phyloP scores from a whole-genome alignment of 2,888 invertebrate genomes.

The Sipunculus nudus region DNA sequence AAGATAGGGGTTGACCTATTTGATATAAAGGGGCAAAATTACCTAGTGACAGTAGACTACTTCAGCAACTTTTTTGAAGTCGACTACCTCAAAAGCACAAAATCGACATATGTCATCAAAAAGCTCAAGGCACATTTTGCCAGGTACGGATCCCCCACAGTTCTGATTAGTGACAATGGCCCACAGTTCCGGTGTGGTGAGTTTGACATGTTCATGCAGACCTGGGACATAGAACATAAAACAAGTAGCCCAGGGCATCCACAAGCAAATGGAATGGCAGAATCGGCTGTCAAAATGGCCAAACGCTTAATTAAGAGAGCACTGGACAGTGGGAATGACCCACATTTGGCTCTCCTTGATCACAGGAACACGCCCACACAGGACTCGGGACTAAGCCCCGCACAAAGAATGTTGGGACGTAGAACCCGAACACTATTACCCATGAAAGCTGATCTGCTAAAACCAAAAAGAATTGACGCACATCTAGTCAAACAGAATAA shows the following conservation, averaged over 20 bases:
- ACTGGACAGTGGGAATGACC: not conserved
- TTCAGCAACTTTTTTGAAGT: slow-evolving; percentile 30
- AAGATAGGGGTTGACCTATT: slow-evolving; percentile 39
- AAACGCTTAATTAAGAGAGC: slow-evolving; percentile 32
- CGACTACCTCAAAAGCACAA: slow-evolving; percentile 26
- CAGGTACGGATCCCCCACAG: slow-evolving; percentile 21
- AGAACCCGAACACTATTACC: not conserved
- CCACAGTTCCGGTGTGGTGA: slow-evolving; percentile 20
- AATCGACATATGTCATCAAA: slow-evolving; percentile 20
- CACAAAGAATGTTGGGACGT: not conserved
- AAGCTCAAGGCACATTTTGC: slow-evolving; percentile 22
- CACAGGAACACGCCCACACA: slow-evolving; percentile 5
- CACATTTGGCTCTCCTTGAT: slow-evolving; percentile 7
- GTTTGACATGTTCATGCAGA: slow-evolving; percentile 26
- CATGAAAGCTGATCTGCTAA: not conserved
- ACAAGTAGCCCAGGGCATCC: slow-evolving; percentile 31
- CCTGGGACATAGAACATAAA: slow-evolving; percentile 33
- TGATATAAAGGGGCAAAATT: slow-evolving; percentile 21
- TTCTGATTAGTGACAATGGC: slow-evolving; percentile 33
- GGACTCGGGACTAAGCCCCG: not conserved
- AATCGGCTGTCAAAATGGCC: slow-evolving; percentile 33
- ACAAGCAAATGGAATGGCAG: slow-evolving; percentile 38
- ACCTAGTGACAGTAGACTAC: slow-evolving; percentile 36
- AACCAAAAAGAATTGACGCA: not conserved
- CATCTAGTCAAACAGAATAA: too few relatives aligned